Evolutionary conservation across 2,113 vertebrate species (phyloP).

Genomic region (Pionites leucogaster): DNA sequence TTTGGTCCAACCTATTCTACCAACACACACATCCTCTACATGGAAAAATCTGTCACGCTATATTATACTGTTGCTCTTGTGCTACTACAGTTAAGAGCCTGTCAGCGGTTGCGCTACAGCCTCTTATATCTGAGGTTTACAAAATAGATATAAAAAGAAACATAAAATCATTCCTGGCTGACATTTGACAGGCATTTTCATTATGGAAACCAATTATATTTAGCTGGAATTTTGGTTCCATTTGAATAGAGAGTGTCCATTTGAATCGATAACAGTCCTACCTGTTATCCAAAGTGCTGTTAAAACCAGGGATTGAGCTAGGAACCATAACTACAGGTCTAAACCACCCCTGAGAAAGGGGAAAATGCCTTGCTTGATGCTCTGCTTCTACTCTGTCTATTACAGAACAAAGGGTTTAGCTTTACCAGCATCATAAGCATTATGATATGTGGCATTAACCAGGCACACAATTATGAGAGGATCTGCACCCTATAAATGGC

Average conservation of each 20-base stretch:
- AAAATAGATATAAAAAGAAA: background rate
- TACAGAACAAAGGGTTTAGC: background rate
- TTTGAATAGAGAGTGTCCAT: background rate
- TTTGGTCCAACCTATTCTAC: background rate
- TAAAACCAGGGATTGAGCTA: background rate
- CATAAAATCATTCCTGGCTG: background rate
- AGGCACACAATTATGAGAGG: fast-evolving
- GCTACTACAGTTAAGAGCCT: background rate
- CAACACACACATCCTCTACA: background rate
- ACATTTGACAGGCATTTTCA: background rate
- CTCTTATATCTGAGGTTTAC: background rate
- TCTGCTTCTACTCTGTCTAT: background rate
- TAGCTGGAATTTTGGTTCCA: background rate
- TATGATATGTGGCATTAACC: background rate
- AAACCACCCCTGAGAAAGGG: background rate
- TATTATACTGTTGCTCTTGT: background rate
- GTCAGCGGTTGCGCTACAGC: background rate
- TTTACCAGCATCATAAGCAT: background rate
- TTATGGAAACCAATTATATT: background rate
- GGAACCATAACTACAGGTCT: background rate
- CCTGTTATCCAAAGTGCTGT: background rate
- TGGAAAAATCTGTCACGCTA: background rate
- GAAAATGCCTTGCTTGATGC: too few species aligned
- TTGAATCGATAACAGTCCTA: background rate
- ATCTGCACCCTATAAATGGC: too few species aligned